phyloP scores from a whole-genome alignment of 2,888 invertebrate species.

The Dicranocentrus wangi region DNA sequence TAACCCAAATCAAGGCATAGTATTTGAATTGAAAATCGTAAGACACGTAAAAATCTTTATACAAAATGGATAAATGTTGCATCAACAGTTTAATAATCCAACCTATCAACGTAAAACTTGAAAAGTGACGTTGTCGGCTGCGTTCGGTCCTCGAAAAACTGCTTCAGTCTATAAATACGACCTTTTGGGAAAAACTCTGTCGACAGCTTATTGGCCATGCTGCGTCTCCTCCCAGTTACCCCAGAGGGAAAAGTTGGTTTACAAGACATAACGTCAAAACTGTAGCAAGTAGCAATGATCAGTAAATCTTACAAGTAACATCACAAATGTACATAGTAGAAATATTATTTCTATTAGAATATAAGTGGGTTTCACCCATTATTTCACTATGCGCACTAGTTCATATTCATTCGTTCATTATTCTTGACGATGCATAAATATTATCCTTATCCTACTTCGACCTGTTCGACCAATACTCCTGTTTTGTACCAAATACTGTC shows the following conservation, averaged over 20 bases:
- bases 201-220: constrained; percentile 71
- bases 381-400: too few relatives aligned
- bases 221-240: constrained; percentile 70
- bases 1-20: neutral
- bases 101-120: constrained; percentile 73
- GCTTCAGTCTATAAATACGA: constrained; percentile 72
- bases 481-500: too few relatives aligned
- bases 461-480: too few relatives aligned
- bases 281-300: constrained; percentile 49
- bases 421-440: too few relatives aligned
- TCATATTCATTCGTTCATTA: too few relatives aligned
- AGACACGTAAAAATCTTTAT: neutral
- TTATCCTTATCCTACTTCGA: too few relatives aligned
- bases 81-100: constrained; percentile 28
- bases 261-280: constrained; percentile 66
- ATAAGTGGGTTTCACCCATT: too few relatives aligned
- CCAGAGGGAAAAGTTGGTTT: constrained; percentile 66
- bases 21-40: neutral
- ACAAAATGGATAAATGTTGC: neutral
- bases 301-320: neutral
- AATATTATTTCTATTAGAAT: too few relatives aligned
- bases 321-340: too few relatives aligned
- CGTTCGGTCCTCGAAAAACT: constrained; percentile 73
- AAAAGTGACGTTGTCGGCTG: constrained; percentile 71
- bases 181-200: constrained; percentile 73